These are phyloP conservation scores for Dynastes tityus DNA, from an alignment of 2,888 invertebrate genomes.

Conservation along the genomic window DNA sequence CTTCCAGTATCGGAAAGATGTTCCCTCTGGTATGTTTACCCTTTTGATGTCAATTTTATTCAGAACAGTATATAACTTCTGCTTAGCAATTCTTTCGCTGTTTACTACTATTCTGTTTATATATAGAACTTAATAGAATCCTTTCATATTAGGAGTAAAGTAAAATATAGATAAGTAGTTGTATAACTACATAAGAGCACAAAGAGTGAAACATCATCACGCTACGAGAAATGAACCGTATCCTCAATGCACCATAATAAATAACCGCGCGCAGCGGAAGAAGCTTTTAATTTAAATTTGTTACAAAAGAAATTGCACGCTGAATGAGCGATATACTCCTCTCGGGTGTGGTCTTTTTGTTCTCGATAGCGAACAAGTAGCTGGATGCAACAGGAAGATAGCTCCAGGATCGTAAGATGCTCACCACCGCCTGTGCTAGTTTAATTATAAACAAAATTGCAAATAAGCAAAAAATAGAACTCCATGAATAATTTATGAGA, in stretches of 20 bases:
- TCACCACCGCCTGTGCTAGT: conserved; percentile 3
- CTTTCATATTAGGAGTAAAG: too few species aligned
- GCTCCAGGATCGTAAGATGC: conserved; percentile 1
- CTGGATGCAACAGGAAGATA: neutral
- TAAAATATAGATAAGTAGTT: neutral
- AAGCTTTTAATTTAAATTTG: conserved; percentile 35
- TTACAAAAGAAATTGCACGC: conserved; percentile 18
- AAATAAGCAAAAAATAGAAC: neutral
- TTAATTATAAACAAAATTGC: conserved; percentile 24
- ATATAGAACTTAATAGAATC: too few species aligned
- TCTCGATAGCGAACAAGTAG: neutral
- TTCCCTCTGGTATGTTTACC: too few species aligned
- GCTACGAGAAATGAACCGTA: neutral
- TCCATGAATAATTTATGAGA: conserved; percentile 14
- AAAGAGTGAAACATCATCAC: neutral
- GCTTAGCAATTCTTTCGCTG: too few species aligned
- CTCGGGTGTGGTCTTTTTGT: neutral
- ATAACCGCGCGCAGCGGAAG: conserved; percentile 10
- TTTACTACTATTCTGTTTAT: too few species aligned
- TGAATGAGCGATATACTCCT: conserved; percentile 12
- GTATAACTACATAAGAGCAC: neutral
- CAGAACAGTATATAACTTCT: too few species aligned
- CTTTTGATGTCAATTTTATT: too few species aligned
- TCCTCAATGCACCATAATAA: conserved; percentile 12
- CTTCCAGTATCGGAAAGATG: too few species aligned